Evolutionary conservation across 2,113 vertebrate species (phyloP).

Genomic region (Otus sunia): DNA sequence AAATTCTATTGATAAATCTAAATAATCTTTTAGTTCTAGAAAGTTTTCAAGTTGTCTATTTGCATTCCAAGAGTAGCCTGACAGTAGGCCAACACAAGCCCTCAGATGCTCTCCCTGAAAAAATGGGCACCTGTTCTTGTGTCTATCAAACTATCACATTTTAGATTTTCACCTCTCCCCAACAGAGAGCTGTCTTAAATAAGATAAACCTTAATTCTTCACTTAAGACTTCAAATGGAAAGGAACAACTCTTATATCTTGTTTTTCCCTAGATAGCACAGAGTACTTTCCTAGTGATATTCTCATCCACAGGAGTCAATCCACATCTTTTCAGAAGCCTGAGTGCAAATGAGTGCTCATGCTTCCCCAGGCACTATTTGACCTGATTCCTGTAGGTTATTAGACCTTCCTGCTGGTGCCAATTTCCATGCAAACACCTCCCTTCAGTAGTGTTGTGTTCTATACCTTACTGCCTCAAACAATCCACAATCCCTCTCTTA

Average conservation of each 20-base stretch:
- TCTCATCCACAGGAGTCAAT: neutral
- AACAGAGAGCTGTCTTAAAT: neutral
- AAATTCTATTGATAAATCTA: neutral
- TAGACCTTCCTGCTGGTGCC: neutral
- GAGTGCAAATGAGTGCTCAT: neutral
- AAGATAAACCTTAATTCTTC: neutral
- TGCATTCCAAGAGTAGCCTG: neutral
- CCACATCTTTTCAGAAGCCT: neutral
- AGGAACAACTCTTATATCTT: neutral
- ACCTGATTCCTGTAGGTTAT: neutral
- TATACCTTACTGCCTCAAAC: neutral
- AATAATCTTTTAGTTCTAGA: neutral
- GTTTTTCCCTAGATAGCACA: no score
- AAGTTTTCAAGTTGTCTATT: neutral
- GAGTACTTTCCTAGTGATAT: neutral
- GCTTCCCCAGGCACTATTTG: neutral
- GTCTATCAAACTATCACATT: neutral
- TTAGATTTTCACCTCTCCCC: neutral
- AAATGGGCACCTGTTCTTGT: neutral
- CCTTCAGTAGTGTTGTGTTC: neutral
- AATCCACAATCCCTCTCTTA: neutral
- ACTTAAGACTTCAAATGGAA: neutral
- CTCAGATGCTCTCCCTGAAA: neutral
- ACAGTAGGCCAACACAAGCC: neutral
- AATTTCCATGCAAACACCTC: neutral